These are phyloP conservation scores for Spodoptera frugiperda DNA, from an alignment of 1,140 invertebrate genomes.

Conservation along the genomic window DNA sequence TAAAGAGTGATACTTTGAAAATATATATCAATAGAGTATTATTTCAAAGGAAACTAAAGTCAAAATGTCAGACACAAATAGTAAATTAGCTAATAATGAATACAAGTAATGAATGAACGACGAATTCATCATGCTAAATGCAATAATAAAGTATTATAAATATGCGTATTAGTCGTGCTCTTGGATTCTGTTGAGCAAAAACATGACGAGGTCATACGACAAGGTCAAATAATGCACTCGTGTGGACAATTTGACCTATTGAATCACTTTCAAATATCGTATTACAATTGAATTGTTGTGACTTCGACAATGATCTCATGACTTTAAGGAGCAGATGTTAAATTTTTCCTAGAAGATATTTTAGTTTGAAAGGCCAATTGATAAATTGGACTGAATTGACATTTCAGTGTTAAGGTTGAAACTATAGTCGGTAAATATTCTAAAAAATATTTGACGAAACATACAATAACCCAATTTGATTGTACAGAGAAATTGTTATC, in stretches of 20 bases:
- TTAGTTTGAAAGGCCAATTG: no score
- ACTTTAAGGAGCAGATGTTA: neutral
- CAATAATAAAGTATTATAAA: constrained; percentile 33
- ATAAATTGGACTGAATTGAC: no score
- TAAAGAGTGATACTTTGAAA: neutral
- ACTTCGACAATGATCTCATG: neutral
- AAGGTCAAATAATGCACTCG: constrained; percentile 55
- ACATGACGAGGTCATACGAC: constrained; percentile 58
- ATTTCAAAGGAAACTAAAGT: neutral
- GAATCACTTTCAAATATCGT: constrained; percentile 36
- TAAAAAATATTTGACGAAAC: no score
- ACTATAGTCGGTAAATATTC: no score
- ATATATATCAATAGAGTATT: neutral
- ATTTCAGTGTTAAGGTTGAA: no score
- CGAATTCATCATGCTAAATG: neutral
- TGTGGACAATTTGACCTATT: constrained; percentile 49
- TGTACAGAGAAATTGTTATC: no score
- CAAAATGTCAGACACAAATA: neutral
- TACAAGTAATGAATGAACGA: neutral
- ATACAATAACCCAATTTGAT: no score
- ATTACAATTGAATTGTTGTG: constrained; percentile 35
- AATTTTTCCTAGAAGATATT: neutral
- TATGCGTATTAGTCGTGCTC: constrained; percentile 48
- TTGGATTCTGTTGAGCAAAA: constrained; percentile 61
- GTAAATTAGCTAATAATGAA: neutral